A percentile compares a stretch with the other conserved stretches of the same genome.
These are phyloP conservation scores for Porites australiensis DNA, from an alignment of 64 coral and sea anemone genomes.

Conservation along the genomic window DNA sequence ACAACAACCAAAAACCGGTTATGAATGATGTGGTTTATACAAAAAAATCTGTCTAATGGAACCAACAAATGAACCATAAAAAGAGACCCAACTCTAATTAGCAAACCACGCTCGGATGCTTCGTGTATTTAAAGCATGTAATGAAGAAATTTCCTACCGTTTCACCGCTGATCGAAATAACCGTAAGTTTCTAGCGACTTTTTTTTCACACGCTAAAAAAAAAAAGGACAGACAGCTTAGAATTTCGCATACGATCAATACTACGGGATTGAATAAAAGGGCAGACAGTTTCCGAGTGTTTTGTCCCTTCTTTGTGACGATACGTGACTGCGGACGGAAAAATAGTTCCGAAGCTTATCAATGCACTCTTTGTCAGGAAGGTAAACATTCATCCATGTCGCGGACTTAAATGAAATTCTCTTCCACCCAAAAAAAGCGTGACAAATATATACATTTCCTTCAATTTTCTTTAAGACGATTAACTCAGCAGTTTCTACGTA, in stretches of 20 bases:
- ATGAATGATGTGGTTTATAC: too few relatives aligned
- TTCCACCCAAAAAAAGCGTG: conserved; percentile 9
- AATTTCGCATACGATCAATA: background rate
- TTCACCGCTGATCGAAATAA: background rate
- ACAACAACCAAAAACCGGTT: background rate
- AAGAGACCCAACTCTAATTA: background rate
- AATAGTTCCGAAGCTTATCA: background rate
- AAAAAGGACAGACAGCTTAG: background rate
- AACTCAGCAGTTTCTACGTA: background rate
- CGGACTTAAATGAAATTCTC: conserved; percentile 8
- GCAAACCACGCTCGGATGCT: background rate
- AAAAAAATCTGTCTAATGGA: too few relatives aligned
- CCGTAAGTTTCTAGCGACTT: background rate
- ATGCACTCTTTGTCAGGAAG: background rate
- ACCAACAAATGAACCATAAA: background rate
- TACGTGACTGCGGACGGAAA: conserved; percentile 54
- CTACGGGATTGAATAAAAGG: background rate
- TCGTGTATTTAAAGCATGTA: background rate
- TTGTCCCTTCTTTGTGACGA: background rate
- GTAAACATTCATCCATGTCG: conserved; percentile 18
- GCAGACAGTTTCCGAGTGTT: background rate
- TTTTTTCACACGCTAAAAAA: background rate
- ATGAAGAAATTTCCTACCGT: background rate
- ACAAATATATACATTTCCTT: background rate
- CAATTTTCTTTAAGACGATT: background rate